Base-by-base conservation (phyloP, 2,797 vertebrate genomes). In the Takifugu ocellatus region DNA sequence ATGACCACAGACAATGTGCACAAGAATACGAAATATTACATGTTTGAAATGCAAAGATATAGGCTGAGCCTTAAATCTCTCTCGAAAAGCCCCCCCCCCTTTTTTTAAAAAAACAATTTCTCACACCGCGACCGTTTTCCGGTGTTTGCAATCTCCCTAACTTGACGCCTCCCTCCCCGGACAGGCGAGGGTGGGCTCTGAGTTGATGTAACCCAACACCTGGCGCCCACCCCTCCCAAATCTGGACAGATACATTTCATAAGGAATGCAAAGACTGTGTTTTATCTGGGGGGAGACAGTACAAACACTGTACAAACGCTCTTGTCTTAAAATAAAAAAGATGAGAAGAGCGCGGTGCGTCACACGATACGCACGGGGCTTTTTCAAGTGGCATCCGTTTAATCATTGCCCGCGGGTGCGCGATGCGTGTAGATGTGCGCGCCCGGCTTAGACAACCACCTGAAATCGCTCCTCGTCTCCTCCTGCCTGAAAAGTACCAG, bases 201-300 rank as follows among this genome's bases (percentile, higher is more conserved):
- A 84, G 92, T 85, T 57, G 52, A 72, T 90, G 90, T 82, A 93
- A 88, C 90, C 83, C 88, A 78, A 87, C 77, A 87, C 87, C 79
- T 80, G 81, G 79, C 84, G 72, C 87, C 79, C 86, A 82, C 78
- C 85, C 86, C 78, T 85, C 85, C 86, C 77, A 79, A 82, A 82
- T 87, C 81, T 87, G 73, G 75, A 83, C 84, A 85, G 88, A 88
- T 89, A 84, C 63, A 82, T 89, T 89, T 88, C 88, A 84, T 68
- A 68, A 84, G 88, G 88, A 91, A 90, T 90, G 88, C 83, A 54
- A 86, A 83, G 86, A 89, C 86, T 81, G 86, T 86, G 86, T 84
- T 89, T 88, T 86, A 89, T 89, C 84, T 81, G 70, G 69, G 79
- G 78, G 78, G 78, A 85, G 85, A 84, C 78, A 86, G 82, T 74